phyloP scores from a whole-genome alignment of 2,888 invertebrate species.

The Drosophila neutralis region DNA sequence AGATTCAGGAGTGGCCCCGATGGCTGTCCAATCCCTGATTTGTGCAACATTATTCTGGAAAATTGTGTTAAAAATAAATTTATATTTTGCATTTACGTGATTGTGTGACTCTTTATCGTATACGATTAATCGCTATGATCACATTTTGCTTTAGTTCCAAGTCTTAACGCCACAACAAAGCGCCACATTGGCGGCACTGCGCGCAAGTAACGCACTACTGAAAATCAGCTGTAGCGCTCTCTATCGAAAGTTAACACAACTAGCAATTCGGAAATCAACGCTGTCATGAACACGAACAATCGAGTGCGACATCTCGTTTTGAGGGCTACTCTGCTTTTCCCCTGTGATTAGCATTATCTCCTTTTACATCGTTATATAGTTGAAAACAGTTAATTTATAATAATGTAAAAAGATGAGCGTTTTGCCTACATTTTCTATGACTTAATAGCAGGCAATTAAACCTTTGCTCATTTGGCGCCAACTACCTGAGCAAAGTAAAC shows the following conservation, averaged over 20 bases:
- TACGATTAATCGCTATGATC: conserved; percentile 5
- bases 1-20: conserved; percentile 85
- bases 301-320: not conserved
- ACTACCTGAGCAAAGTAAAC: not conserved
- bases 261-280: not conserved
- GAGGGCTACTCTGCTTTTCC: not conserved
- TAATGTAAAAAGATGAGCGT: no score
- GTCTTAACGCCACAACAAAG: conserved; percentile 3
- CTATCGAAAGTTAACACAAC: conserved; percentile 3
- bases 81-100: not conserved
- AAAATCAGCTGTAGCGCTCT: conserved; percentile 7
- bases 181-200: not conserved
- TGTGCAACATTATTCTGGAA: not conserved
- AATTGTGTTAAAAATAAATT: not conserved
- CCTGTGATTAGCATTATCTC: not conserved
- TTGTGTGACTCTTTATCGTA: not conserved
- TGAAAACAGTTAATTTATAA: not conserved
- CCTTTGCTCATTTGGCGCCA: not conserved
- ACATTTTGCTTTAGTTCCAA: not conserved
- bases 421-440: no score
- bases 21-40: conserved; percentile 77
- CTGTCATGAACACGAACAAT: not conserved
- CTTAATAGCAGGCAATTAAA: not conserved
- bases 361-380: not conserved
- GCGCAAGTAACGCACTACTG: not conserved